phyloP scores from a whole-genome alignment of 2,797 vertebrate species.

The Centropyge bicolor region DNA sequence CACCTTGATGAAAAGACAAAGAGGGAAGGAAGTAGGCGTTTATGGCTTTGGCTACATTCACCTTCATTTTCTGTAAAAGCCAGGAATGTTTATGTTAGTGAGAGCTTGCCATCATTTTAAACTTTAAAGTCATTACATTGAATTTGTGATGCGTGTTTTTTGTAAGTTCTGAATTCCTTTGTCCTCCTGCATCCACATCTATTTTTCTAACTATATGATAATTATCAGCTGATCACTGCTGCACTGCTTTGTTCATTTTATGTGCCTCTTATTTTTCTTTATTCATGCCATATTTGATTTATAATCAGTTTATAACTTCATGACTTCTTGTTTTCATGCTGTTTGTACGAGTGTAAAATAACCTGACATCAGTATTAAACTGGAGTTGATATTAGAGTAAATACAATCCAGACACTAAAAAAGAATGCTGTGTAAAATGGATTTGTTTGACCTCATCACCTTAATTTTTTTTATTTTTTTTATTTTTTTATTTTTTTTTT shows the following conservation, averaged over 20 bases:
- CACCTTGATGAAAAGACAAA: not conserved
- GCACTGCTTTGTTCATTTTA: not conserved
- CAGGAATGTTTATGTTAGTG: not conserved
- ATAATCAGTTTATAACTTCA: not conserved
- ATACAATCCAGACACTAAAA: not conserved
- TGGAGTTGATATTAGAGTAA: not conserved
- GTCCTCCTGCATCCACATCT: not conserved
- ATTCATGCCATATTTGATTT: not conserved
- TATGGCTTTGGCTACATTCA: conserved; percentile 2
- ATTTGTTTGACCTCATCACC: too few relatives aligned
- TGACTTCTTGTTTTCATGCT: not conserved
- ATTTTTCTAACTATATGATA: not conserved
- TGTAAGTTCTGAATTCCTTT: not conserved
- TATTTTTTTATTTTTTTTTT: too few relatives aligned
- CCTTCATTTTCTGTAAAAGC: not conserved
- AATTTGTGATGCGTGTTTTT: not conserved
- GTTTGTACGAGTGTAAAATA: not conserved
- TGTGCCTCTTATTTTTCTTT: not conserved
- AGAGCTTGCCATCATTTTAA: not conserved
- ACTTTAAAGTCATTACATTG: not conserved
- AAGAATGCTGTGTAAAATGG: too few relatives aligned
- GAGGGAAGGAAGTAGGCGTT: conserved; percentile 8
- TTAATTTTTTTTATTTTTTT: too few relatives aligned
- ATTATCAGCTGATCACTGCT: not conserved
- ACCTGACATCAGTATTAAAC: not conserved